These are phyloP conservation scores for Pterostichus niger DNA, from an alignment of 2,888 invertebrate genomes.

Conservation along the genomic window DNA sequence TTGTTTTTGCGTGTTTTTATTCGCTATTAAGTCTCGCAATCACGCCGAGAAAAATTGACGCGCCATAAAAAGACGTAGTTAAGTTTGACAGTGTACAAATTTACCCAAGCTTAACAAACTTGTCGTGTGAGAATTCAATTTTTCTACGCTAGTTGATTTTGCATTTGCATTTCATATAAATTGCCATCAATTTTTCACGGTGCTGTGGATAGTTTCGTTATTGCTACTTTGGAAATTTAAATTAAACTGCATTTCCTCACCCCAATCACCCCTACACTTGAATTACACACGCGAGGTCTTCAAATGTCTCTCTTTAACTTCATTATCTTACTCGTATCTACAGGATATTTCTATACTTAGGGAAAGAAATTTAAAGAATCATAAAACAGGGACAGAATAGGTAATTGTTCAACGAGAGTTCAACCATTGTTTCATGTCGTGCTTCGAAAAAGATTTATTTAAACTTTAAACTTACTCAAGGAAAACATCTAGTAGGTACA, in stretches of 20 bases:
- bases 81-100: constrained; percentile 64
- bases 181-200: constrained; percentile 59
- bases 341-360: no score
- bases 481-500: no score
- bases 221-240: constrained; percentile 53
- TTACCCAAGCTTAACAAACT: constrained; percentile 61
- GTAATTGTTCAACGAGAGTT: no score
- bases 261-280: neutral
- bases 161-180: constrained; percentile 64
- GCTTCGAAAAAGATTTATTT: no score
- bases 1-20: constrained; percentile 45
- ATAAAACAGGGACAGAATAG: no score
- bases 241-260: constrained; percentile 7
- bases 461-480: no score
- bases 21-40: constrained; percentile 48
- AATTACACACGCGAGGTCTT: constrained; percentile 4
- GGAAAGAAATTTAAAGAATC: no score
- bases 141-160: constrained; percentile 61
- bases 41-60: constrained; percentile 50
- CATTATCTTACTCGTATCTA: neutral
- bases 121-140: constrained; percentile 64
- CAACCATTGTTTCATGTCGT: no score
- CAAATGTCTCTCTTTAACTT: constrained; percentile 11
- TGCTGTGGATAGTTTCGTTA: constrained; percentile 35
- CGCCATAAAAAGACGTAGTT: constrained; percentile 51